phyloP scores from a whole-genome alignment of 2,888 invertebrate species.

The Orgyia antiqua region DNA sequence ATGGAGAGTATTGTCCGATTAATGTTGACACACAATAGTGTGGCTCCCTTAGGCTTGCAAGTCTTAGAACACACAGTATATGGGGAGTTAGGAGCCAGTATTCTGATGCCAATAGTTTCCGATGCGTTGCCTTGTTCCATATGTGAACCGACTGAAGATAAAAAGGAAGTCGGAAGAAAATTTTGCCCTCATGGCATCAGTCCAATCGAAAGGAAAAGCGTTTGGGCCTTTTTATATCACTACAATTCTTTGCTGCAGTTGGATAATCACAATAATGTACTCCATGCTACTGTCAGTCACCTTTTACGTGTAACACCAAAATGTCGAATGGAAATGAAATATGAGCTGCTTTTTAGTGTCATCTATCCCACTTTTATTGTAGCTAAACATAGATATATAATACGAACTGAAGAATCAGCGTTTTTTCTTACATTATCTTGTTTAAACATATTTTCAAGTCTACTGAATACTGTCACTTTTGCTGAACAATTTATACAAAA shows the following conservation, averaged over 20 bases:
- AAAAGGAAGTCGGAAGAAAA: slow-evolving; percentile 37
- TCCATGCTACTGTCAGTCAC: slow-evolving; percentile 78
- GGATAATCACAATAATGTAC: slow-evolving; percentile 69
- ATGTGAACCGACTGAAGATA: slow-evolving; percentile 55
- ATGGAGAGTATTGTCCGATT: slow-evolving; percentile 70
- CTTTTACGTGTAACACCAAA: slow-evolving; percentile 77
- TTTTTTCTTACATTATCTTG: slow-evolving; percentile 79
- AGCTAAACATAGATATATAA: slow-evolving; percentile 69
- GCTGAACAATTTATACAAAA: slow-evolving; percentile 79
- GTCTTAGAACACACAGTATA: slow-evolving; percentile 79
- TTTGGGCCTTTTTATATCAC: slow-evolving; percentile 78
- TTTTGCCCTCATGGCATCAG: slow-evolving; percentile 47
- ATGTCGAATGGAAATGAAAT: slow-evolving; percentile 73
- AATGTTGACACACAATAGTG: slow-evolving; percentile 55
- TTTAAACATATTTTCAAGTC: slow-evolving; percentile 77
- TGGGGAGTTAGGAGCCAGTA: slow-evolving; percentile 75
- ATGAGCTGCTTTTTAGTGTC: slow-evolving; percentile 77
- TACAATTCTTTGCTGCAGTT: slow-evolving; percentile 77
- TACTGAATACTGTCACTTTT: slow-evolving; percentile 74
- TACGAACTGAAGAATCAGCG: slow-evolving; percentile 62
- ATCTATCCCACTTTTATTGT: slow-evolving; percentile 80
- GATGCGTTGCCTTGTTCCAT: slow-evolving; percentile 66
- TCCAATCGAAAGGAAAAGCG: slow-evolving; percentile 50
- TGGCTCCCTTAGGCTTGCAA: slow-evolving; percentile 62
- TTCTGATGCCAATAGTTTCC: slow-evolving; percentile 43